Base-by-base conservation (phyloP, 2,797 vertebrate genomes). In the Leptodactylus fallax region DNA sequence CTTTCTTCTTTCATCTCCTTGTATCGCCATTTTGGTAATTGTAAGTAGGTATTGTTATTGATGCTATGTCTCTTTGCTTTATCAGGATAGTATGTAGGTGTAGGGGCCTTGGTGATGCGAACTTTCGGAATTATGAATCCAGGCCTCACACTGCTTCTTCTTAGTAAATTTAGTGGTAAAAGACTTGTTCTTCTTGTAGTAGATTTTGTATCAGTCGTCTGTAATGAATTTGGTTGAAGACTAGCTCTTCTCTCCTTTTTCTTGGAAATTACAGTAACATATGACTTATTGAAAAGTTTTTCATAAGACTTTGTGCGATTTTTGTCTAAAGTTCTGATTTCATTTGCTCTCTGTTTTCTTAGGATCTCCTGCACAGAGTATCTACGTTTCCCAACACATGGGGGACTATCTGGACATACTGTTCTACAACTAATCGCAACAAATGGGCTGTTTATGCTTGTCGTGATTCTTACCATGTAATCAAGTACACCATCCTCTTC, bases 11-110 rank as follows among this genome's bases (percentile, higher is more conserved):
- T 99, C 1, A 97, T 91, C 90, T 98, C 98, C 92, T 99, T 99
- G 94, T 99, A 99, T 17, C 96, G 93, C 98, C 98, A 99, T 90
- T 97, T 98, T 86, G 98, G 98, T 87, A 98, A 94, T 94, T 99
- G 96, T 90, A 99, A 94, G 71, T 97, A 94, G 74, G 91, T 91
- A 81, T 93, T 95, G 2, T 95, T 94, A 91, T 94, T 95, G 71
- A 87, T 96, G 92, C 95, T 97, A 91, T 95, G 97, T 87, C 94
- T 91, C 0, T 93, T 90, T 0, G 91, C 77, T 25, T 94, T 96
- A 85, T 98, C 97, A 0, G 97, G 98, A 69, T 96, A 92, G 72
- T 96, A 97, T n/a, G 95, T 95, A 79, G 96, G 91, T 0, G 93
- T 27, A 0, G 98, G 97, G 6, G 98, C 98, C 91, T 97, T 99